Base-by-base conservation (phyloP, 2,113 vertebrate species). In the Gobio gobio region DNA sequence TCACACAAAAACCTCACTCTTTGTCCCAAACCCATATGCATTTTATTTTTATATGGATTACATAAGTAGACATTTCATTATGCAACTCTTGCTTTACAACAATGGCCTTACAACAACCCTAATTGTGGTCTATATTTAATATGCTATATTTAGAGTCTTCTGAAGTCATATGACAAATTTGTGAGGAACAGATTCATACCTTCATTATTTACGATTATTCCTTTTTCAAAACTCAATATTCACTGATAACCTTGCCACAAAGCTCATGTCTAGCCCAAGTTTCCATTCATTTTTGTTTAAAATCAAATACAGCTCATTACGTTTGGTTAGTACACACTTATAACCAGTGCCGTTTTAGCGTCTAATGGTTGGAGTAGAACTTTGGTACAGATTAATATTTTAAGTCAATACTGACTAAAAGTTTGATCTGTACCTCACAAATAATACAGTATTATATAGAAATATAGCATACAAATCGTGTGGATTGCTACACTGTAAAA, bases 141-240 rank as follows among this genome's bases (percentile, higher is more conserved):
- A 18, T 56, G 54, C 2, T 56, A 56, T 56, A 20, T 56, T 56
- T 20, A 2, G 47, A 56, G 7, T 56, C 54, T 56, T 56, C 47
- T 13, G 10, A 49, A 49, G 47, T 49, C 47, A 8, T 20, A 56
- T 20, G 18, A 56, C 20, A 56, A 18, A 20, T 56, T 56, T 56
- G 54, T 56, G 18, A 45, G 40, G 20, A 73, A 24, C 12, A 14
- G 66, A 20, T 70, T 70, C 20, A 70, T 47, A 47, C 1, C 12
- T 47, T 61, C n/a, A 63, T 61, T 74, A 47, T 47, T 74, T 74
- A 49, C 43, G n/a, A 74, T 74, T 26, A 70, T 20, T 22, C 33
- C 43, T 70, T 22, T 26, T 73, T 47, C 70, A 74, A 47, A 49
- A 49, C 5, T 14, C 43, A 74, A 16, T 47, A 74, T 47, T 47